Evolutionary conservation across 2,113 vertebrate species (phyloP).

Genomic region (Ciconia stormi): DNA sequence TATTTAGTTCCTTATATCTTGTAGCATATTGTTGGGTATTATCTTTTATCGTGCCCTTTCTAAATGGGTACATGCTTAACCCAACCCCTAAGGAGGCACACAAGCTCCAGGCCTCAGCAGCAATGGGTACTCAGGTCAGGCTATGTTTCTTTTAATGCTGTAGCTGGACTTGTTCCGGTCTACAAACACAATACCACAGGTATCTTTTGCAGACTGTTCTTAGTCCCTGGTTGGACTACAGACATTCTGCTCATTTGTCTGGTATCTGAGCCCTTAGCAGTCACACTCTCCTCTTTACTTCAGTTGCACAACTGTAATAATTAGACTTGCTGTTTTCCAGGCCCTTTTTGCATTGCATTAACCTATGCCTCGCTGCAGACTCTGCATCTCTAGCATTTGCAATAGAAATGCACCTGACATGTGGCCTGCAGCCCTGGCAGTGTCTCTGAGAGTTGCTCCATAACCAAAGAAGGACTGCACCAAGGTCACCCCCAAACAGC

Average conservation of each 20-base stretch:
- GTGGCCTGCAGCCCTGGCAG: background rate
- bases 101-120: background rate
- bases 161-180: background rate
- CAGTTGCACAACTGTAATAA: constrained; percentile 20
- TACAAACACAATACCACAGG: background rate
- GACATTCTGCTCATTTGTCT: background rate
- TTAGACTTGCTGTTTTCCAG: constrained; percentile 50
- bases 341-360: constrained; percentile 48
- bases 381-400: constrained; percentile 29
- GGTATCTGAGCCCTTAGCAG: background rate
- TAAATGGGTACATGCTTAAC: background rate
- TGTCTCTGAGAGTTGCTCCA: background rate
- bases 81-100: background rate
- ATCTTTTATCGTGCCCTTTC: background rate
- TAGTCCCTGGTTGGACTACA: background rate
- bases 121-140: background rate
- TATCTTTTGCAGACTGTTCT: background rate
- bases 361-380: constrained; percentile 1
- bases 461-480: background rate
- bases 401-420: background rate
- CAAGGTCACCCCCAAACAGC: background rate
- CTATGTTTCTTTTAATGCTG: background rate
- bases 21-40: background rate
- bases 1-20: background rate
- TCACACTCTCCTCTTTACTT: background rate